phyloP scores from a whole-genome alignment of 2,888 invertebrate species.

The Myopa tessellatipennis region DNA sequence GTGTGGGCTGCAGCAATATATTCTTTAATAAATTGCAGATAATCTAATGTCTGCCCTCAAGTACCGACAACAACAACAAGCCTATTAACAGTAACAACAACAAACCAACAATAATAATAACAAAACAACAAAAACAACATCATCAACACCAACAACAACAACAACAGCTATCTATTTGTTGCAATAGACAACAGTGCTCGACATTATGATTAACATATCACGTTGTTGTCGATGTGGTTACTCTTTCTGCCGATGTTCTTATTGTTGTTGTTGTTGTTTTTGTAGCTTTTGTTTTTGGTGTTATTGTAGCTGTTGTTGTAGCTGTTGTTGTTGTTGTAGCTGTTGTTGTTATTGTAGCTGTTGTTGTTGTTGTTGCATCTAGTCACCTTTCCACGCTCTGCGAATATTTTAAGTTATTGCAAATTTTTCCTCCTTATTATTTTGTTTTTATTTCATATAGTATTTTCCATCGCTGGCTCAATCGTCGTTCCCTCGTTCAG shows the following conservation, averaged over 20 bases:
- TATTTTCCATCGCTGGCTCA: too few species aligned
- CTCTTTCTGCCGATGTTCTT: background rate
- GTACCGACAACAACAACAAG: background rate
- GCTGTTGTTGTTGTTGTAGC: too few species aligned
- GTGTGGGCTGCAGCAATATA: too few species aligned
- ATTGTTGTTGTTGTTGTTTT: background rate
- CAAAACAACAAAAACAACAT: constrained; percentile 36
- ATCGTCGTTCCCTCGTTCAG: too few species aligned
- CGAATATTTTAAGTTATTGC: constrained; percentile 1
- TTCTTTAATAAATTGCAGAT: background rate
- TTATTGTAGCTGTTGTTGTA: background rate
- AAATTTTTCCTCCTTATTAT: background rate
- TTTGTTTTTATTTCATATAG: constrained; percentile 2
- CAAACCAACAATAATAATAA: background rate
- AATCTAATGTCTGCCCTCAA: background rate
- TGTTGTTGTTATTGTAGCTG: background rate
- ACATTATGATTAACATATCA: constrained; percentile 67
- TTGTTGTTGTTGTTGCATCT: background rate
- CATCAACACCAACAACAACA: constrained; percentile 17
- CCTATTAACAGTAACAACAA: constrained; percentile 2
- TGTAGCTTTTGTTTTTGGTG: background rate
- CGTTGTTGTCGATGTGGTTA: constrained; percentile 50
- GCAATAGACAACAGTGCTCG: constrained; percentile 46
- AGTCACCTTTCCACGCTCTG: constrained; percentile 11
- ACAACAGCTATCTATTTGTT: too few species aligned